Percentiles rank a stretch among this genome's conserved stretches.
phyloP scores from a whole-genome alignment of 2,888 invertebrate species.

The Spicauda simplicius region DNA sequence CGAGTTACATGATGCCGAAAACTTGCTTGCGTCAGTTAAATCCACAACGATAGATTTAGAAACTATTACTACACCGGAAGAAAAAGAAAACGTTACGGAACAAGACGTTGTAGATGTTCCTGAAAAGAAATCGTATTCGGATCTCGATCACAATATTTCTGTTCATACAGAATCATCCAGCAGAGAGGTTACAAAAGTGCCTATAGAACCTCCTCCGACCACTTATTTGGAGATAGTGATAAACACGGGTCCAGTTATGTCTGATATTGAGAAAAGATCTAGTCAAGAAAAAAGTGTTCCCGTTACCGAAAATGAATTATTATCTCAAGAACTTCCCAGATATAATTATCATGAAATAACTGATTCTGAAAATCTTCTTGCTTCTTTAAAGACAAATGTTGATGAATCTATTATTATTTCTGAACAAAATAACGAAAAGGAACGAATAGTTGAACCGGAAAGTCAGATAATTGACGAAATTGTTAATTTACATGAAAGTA shows the following conservation, averaged over 20 bases:
- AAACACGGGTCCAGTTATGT: slow-evolving; percentile 12
- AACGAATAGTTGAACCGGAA: not conserved
- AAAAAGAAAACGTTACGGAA: not conserved
- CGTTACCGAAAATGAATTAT: not conserved
- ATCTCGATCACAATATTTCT: not conserved
- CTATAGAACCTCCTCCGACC: slow-evolving; percentile 10
- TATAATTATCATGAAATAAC: slow-evolving; percentile 54
- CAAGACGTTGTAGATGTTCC: slow-evolving; percentile 5
- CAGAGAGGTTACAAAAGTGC: not conserved
- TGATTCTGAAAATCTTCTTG: slow-evolving; percentile 57
- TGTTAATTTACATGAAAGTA: not conserved
- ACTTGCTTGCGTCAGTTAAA: not conserved
- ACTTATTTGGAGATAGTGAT: slow-evolving; percentile 32
- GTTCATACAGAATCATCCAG: not conserved
- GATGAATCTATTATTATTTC: not conserved
- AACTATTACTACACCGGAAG: not conserved
- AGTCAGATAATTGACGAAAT: not conserved
- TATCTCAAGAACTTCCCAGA: slow-evolving; percentile 39
- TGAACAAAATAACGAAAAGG: not conserved
- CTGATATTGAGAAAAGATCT: not conserved
- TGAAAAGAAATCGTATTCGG: not conserved
- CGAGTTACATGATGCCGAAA: slow-evolving; percentile 32
- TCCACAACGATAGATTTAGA: slow-evolving; percentile 5
- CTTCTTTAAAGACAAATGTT: slow-evolving; percentile 29
- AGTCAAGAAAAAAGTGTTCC: slow-evolving; percentile 1